Evolutionary conservation across 2,113 vertebrate genomes (phyloP).

Genomic region (Oryzias melastigma): DNA sequence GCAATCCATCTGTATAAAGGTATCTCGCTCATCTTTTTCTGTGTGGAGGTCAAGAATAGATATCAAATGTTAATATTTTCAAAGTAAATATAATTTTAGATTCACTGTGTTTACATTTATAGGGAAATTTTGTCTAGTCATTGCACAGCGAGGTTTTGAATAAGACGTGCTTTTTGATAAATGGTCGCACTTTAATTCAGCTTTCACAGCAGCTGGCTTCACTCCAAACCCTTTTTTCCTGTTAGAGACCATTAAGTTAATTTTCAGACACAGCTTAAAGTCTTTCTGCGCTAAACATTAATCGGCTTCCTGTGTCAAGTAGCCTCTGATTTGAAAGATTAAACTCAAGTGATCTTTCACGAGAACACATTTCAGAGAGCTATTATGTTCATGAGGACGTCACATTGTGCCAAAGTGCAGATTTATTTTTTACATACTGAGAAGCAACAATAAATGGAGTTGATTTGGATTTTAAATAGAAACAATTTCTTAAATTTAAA

Average conservation of each 20-base stretch:
- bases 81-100: no score
- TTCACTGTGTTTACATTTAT: no score
- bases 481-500: no score
- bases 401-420: no score
- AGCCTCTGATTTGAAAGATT: background rate
- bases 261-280: conserved; percentile 26
- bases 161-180: background rate
- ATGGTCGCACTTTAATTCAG: background rate
- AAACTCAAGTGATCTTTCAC: conserved; percentile 2
- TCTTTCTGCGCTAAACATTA: conserved; percentile 55
- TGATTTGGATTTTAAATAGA: no score
- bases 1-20: conserved; percentile 68
- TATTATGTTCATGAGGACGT: no score
- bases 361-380: background rate
- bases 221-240: conserved; percentile 3
- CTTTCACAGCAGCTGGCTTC: background rate
- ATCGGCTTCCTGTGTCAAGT: conserved; percentile 19
- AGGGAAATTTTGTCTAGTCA: background rate
- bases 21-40: conserved; percentile 34
- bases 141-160: background rate
- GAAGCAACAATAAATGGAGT: no score
- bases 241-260: conserved; percentile 41
- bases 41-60: background rate
- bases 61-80: no score
- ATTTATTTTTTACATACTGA: no score